A percentile compares a stretch with the other conserved stretches of the same genome.
Evolutionary conservation across 2,888 invertebrate genomes (phyloP).

Genomic region (Bellardia bayeri): DNA sequence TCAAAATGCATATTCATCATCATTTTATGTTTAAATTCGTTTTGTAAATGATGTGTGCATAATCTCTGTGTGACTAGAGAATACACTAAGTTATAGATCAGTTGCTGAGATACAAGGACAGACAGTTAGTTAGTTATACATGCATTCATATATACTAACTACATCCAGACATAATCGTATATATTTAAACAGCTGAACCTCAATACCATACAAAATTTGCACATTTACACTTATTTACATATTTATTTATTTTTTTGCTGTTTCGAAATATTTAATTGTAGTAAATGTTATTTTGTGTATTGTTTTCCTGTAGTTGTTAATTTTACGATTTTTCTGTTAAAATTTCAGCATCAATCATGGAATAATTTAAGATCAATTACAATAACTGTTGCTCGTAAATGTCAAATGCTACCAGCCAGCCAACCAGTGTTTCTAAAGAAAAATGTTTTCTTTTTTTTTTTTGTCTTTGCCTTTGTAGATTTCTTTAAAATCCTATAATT

Average conservation of each 20-base stretch:
- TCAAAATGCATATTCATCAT: conserved; percentile 71
- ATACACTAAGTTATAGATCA: conserved; percentile 32
- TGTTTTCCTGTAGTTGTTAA: background rate
- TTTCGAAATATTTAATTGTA: background rate
- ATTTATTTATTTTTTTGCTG: background rate
- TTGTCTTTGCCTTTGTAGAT: background rate
- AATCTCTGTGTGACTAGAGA: conserved; percentile 42
- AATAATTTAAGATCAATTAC: conserved; percentile 29
- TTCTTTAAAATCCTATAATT: background rate
- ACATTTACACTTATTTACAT: background rate
- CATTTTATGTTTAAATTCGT: conserved; percentile 63
- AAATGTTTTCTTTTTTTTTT: background rate
- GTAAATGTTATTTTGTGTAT: background rate
- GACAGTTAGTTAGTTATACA: background rate
- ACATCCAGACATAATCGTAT: background rate
- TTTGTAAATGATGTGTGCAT: conserved; percentile 67
- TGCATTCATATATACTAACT: background rate
- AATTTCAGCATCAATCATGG: background rate
- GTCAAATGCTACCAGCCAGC: background rate
- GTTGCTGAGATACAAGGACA: conserved; percentile 33
- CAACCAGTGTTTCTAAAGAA: too few relatives aligned
- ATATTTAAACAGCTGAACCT: background rate
- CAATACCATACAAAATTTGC: background rate
- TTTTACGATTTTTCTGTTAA: conserved; percentile 4
- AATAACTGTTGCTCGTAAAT: background rate